Evolutionary conservation across 2,113 vertebrate species (phyloP).

Genomic region (Cyanoramphus novaezelandiae): DNA sequence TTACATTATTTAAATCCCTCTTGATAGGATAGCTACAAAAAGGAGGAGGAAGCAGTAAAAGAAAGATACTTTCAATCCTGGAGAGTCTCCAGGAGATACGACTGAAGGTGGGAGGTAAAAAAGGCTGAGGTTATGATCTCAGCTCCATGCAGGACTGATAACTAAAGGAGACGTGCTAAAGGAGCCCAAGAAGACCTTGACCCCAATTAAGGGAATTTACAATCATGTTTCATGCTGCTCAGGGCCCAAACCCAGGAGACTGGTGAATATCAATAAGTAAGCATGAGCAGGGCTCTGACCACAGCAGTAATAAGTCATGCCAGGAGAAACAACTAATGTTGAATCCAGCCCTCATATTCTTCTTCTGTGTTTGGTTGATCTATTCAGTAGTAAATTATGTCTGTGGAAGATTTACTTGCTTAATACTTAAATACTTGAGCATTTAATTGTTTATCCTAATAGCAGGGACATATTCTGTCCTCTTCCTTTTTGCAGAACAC

Average conservation of each 20-base stretch:
- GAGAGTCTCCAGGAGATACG: rapidly evolving
- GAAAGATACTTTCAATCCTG: background rate
- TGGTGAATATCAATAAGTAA: background rate
- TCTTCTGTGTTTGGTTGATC: background rate
- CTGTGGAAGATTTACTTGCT: background rate
- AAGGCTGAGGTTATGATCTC: background rate
- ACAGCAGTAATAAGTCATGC: background rate
- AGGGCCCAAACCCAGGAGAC: background rate
- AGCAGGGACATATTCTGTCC: background rate
- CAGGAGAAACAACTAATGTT: background rate
- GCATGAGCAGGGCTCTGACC: background rate
- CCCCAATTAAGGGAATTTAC: background rate
- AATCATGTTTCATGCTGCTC: background rate
- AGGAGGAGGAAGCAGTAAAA: background rate
- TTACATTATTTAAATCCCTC: background rate
- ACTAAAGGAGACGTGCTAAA: background rate
- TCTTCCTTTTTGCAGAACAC: background rate
- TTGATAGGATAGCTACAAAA: background rate
- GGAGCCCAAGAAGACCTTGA: background rate
- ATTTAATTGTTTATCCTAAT: background rate
- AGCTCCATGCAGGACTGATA: background rate
- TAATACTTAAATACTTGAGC: background rate
- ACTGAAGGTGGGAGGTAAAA: background rate
- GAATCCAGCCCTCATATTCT: background rate
- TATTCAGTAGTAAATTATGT: background rate